Conservation (phyloP, 2,888 invertebrate genomes). For the Galeruca laticollis region DNA sequence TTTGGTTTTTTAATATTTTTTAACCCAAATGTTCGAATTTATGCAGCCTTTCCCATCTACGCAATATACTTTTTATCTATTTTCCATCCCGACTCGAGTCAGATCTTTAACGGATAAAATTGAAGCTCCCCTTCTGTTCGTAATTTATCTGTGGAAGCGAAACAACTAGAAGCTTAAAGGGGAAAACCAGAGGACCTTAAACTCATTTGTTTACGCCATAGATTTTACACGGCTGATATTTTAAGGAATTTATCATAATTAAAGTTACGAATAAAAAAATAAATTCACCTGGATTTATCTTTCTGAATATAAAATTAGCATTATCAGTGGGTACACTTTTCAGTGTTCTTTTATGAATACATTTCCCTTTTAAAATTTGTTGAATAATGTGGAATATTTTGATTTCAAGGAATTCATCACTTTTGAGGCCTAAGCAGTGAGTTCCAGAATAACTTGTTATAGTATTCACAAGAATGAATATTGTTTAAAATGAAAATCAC, state of each 20-base stretch:
- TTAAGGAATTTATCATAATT: background rate
- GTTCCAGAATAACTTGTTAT: no score
- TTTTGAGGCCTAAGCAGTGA: no score
- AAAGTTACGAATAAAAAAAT: background rate
- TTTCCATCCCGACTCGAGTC: background rate
- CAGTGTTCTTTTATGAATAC: background rate
- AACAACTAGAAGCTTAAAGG: background rate
- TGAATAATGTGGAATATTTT: no score
- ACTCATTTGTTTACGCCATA: background rate
- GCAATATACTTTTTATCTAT: background rate
- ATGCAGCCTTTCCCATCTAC: no score
- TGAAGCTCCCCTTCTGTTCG: background rate
- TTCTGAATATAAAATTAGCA: background rate
- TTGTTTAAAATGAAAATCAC: no score
- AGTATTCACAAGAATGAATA: no score
- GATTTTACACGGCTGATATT: background rate
- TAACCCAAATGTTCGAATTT: no score
- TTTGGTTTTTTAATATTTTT: no score
- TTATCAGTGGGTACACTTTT: background rate
- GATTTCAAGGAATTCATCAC: no score
- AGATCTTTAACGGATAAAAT: conserved; percentile 2
- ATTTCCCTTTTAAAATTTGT: background rate
- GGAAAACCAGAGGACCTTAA: conserved; percentile 1
- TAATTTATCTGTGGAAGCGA: background rate
- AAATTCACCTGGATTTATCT: background rate